These are phyloP conservation scores for Leptogaster cylindrica DNA, from an alignment of 2,888 invertebrate species.

Conservation along the genomic window DNA sequence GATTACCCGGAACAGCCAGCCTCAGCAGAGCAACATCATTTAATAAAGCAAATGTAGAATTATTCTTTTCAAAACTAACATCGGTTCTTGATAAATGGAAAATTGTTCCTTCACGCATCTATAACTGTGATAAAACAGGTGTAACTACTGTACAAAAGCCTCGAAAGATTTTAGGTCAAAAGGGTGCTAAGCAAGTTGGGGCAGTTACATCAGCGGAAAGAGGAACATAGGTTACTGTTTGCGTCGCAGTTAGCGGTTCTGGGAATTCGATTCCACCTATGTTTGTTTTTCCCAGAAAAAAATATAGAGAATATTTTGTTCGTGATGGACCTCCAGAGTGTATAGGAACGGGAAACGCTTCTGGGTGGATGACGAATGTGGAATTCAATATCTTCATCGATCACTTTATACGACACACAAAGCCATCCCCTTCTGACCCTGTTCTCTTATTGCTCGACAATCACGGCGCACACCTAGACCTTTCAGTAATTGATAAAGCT, in stretches of 20 bases:
- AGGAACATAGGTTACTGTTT: constrained; percentile 51
- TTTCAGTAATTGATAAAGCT: constrained; percentile 46
- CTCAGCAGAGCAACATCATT: constrained; percentile 36
- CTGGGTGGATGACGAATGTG: not conserved
- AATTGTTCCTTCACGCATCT: constrained; percentile 30
- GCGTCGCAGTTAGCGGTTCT: constrained; percentile 51
- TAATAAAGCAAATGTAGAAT: constrained; percentile 33
- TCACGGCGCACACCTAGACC: constrained; percentile 52
- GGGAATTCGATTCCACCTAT: constrained; percentile 52
- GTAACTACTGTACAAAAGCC: constrained; percentile 38
- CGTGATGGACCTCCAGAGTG: constrained; percentile 54
- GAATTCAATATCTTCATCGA: not conserved
- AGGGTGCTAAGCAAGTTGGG: constrained; percentile 36
- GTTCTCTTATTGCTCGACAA: constrained; percentile 54
- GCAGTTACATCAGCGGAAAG: constrained; percentile 44
- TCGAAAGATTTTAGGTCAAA: constrained; percentile 35
- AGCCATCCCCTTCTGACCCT: constrained; percentile 48
- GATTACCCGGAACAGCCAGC: constrained; percentile 25
- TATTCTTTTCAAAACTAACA: constrained; percentile 30
- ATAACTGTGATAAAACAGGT: constrained; percentile 35
- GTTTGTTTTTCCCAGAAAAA: constrained; percentile 54
- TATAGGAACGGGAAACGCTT: not conserved
- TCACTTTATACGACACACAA: constrained; percentile 20
- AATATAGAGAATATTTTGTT: constrained; percentile 50
- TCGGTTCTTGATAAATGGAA: constrained; percentile 25